phyloP scores from a whole-genome alignment of 2,797 vertebrate species.

The Alectoris magna region DNA sequence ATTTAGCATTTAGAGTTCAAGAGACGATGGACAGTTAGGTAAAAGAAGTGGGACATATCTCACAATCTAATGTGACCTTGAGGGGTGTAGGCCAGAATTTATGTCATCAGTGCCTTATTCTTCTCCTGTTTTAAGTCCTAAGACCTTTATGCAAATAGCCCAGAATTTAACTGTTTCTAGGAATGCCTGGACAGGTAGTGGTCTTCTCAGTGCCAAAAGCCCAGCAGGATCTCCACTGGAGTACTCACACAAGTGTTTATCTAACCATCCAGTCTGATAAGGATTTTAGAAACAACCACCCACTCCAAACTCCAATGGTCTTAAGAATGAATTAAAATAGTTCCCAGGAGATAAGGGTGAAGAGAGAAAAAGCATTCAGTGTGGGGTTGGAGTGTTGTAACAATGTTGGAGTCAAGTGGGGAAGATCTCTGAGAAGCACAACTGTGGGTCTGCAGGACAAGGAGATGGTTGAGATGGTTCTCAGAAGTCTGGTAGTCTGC shows the following conservation, averaged over 20 bases:
- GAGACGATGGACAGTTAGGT: background rate
- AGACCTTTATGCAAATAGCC: background rate
- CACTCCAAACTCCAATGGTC: rapidly evolving
- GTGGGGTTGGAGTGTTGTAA: background rate
- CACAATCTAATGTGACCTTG: background rate
- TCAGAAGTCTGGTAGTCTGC: background rate
- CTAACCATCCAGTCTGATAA: background rate
- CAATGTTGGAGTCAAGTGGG: background rate
- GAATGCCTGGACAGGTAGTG: background rate
- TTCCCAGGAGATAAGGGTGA: background rate
- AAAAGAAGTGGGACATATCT: background rate
- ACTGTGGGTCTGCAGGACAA: background rate
- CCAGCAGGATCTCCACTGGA: rapidly evolving
- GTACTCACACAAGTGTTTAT: background rate
- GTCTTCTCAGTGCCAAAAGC: background rate
- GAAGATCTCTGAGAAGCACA: background rate
- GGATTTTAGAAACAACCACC: background rate
- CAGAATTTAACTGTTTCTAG: background rate
- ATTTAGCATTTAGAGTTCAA: background rate
- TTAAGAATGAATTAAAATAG: background rate
- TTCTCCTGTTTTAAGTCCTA: background rate
- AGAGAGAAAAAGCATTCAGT: background rate
- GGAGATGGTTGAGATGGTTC: background rate
- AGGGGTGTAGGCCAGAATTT: background rate
- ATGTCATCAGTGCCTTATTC: background rate